These are phyloP conservation scores for Coelopa frigida DNA, from an alignment of 1,140 invertebrate genomes.

Conservation along the genomic window DNA sequence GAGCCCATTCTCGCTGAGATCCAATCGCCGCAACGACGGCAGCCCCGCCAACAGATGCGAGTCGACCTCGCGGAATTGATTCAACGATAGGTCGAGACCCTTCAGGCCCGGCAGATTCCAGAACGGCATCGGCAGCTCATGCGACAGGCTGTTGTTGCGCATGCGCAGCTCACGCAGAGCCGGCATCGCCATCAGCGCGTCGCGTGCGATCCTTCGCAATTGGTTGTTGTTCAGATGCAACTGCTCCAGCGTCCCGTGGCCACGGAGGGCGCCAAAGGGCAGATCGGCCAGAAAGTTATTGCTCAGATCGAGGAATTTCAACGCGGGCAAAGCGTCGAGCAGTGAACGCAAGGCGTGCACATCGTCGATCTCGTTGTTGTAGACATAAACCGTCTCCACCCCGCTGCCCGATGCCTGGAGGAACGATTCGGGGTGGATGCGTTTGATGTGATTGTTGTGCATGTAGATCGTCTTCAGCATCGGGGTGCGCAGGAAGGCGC, in stretches of 20 bases:
- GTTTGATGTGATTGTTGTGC: conserved; percentile 68
- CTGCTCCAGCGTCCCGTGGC: conserved; percentile 69
- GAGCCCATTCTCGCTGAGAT: conserved; percentile 72
- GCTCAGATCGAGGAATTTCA: conserved; percentile 70
- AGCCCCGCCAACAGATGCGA: conserved; percentile 63
- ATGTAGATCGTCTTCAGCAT: conserved; percentile 64
- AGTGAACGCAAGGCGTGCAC: conserved; percentile 63
- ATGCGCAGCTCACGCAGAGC: conserved; percentile 70
- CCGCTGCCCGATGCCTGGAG: conserved; percentile 60
- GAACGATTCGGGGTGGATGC: conserved; percentile 74
- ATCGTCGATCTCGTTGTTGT: conserved; percentile 67
- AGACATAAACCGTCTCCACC: conserved; percentile 68
- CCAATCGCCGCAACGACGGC: conserved; percentile 65
- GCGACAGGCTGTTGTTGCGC: conserved; percentile 67
- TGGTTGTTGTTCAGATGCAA: conserved; percentile 74
- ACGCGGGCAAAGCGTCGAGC: conserved; percentile 64
- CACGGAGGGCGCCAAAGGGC: conserved; percentile 63
- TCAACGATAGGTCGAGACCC: conserved; percentile 71
- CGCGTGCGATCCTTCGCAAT: conserved; percentile 62
- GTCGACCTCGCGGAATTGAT: conserved; percentile 65
- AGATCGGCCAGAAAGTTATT: conserved; percentile 67
- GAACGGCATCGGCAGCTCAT: conserved; percentile 57
- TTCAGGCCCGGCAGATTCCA: conserved; percentile 76
- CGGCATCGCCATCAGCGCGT: conserved; percentile 73
- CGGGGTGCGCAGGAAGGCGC: conserved; percentile 71